A percentile compares a stretch with the other conserved stretches of the same genome.
Conservation (phyloP, 2,113 vertebrate genomes). For the Psittacara wagleri region DNA sequence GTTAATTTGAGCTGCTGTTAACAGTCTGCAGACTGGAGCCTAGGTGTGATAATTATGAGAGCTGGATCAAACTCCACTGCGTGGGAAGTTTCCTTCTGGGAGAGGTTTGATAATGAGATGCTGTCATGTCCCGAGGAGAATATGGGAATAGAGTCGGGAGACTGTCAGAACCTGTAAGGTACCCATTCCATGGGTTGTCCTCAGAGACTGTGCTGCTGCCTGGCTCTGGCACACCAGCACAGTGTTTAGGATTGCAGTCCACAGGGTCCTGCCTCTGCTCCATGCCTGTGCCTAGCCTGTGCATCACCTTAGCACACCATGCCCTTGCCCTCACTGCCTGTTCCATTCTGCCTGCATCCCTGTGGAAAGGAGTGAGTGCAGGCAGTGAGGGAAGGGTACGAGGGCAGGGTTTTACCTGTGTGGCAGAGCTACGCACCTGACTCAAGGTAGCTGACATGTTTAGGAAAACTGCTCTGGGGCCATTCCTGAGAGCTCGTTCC, state of each 20-base stretch:
- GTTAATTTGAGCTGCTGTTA: background rate
- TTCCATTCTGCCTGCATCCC: fast-evolving
- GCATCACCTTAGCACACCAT: fast-evolving
- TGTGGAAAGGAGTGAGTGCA: fast-evolving
- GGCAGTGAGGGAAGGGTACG: fast-evolving
- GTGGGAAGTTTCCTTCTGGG: background rate
- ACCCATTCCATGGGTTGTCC: fast-evolving
- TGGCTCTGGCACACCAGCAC: background rate
- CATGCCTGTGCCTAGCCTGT: fast-evolving
- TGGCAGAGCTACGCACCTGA: background rate
- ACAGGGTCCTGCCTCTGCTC: background rate
- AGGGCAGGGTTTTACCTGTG: background rate
- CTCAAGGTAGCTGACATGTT: fast-evolving
- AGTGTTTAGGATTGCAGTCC: background rate
- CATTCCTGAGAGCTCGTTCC: background rate
- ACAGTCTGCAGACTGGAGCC: background rate
- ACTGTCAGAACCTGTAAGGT: background rate
- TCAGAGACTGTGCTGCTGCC: background rate
- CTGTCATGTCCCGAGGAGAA: fast-evolving
- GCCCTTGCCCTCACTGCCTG: no score
- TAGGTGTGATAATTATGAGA: background rate
- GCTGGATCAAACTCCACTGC: background rate
- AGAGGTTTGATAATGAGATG: background rate
- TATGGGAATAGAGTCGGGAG: fast-evolving
- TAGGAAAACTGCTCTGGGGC: background rate